A percentile compares a stretch with the other conserved stretches of the same genome.
Conservation (phyloP, 1,140 invertebrate genomes). For the Caenorhabditis elegans region DNA sequence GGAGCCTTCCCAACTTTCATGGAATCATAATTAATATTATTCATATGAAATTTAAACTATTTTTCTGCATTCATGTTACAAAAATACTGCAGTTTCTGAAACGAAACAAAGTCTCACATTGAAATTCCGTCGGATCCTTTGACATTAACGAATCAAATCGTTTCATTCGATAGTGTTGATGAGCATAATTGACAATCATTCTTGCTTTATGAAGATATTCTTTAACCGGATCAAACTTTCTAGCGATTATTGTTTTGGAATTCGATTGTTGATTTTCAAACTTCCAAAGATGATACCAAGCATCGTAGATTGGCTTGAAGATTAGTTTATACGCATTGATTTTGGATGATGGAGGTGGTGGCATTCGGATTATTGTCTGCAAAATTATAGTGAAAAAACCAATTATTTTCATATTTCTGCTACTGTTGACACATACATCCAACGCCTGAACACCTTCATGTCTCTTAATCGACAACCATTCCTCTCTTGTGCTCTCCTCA, state of each 20-base stretch:
- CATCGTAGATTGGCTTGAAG: constrained; percentile 3
- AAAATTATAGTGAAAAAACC: no score
- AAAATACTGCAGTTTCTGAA: no score
- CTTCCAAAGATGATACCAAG: background rate
- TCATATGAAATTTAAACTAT: no score
- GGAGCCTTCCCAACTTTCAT: no score
- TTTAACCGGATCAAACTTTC: background rate
- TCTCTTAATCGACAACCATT: constrained; percentile 95
- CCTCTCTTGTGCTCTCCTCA: constrained; percentile 76
- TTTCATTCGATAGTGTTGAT: constrained; percentile 9
- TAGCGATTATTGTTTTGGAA: background rate
- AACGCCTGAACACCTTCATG: constrained; percentile 75
- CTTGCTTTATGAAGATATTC: background rate
- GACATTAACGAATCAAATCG: constrained; percentile 1
- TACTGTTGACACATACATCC: no score
- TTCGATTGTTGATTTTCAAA: background rate
- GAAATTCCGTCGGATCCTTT: constrained; percentile 7
- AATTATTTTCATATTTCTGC: no score
- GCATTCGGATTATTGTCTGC: background rate
- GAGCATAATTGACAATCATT: constrained; percentile 4
- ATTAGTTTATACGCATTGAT: background rate
- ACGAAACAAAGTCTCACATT: background rate
- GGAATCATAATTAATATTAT: no score
- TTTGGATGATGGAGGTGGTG: background rate
- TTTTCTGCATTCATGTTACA: no score